Evolutionary conservation across 2,888 invertebrate genomes (phyloP).

Genomic region (Ypsolopha sequella): DNA sequence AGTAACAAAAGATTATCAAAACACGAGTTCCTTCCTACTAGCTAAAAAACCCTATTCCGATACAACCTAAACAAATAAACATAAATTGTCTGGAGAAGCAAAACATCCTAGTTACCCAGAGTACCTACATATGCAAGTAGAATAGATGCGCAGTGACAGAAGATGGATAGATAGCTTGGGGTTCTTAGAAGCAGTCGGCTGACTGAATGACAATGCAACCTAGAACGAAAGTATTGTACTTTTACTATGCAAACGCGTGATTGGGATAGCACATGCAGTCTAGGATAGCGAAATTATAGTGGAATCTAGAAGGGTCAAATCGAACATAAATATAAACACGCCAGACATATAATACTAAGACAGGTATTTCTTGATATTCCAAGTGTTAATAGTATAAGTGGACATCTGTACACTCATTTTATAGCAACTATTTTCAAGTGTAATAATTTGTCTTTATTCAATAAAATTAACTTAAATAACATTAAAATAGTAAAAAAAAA

Average conservation of each 20-base stretch:
- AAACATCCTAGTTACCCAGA: too few relatives aligned
- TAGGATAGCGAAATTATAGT: constrained; percentile 27
- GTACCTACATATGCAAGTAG: too few relatives aligned
- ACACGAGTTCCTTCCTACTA: too few relatives aligned
- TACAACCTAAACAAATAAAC: too few relatives aligned
- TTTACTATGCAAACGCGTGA: constrained; percentile 63
- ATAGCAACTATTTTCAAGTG: too few relatives aligned
- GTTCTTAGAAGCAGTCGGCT: constrained; percentile 20
- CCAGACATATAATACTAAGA: background rate
- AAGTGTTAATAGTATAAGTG: background rate
- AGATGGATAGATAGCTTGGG: constrained; percentile 22
- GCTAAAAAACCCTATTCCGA: too few relatives aligned
- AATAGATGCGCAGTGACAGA: constrained; percentile 15
- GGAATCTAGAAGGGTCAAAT: constrained; percentile 2
- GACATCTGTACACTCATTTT: too few relatives aligned
- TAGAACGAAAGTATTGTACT: constrained; percentile 68
- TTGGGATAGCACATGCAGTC: constrained; percentile 29
- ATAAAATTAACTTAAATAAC: too few relatives aligned
- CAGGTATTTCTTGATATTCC: background rate
- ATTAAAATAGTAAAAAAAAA: too few relatives aligned
- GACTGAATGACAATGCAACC: constrained; percentile 58
- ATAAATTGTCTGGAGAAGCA: too few relatives aligned
- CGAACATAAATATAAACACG: background rate
- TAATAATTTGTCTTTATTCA: too few relatives aligned
- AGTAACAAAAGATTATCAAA: too few relatives aligned